Conservation (phyloP, 2,888 invertebrate species). For the Campoletis raptor region DNA sequence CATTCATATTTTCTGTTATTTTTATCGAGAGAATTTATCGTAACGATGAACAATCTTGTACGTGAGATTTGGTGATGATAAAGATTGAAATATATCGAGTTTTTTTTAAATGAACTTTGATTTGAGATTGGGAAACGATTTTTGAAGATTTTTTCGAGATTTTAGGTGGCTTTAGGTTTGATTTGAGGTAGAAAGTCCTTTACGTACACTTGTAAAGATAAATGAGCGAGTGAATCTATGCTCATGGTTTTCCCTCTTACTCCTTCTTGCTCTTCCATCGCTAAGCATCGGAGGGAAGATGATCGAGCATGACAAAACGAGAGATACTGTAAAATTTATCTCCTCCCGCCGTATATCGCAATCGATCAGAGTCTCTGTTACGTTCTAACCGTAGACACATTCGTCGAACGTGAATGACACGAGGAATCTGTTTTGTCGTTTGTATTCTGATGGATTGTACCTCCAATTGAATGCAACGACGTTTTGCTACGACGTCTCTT, state of each 20-base stretch:
- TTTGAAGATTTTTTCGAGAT: not conserved
- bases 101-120: not conserved
- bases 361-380: conserved; percentile 42
- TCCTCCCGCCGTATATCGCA: conserved; percentile 34
- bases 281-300: conserved; percentile 42
- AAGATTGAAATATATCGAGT: not conserved
- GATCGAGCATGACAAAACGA: conserved; percentile 55
- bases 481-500: not conserved
- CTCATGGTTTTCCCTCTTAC: conserved; percentile 8
- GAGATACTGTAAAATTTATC: conserved; percentile 52
- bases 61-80: not conserved
- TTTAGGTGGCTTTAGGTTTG: not conserved
- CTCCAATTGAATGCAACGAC: conserved; percentile 25
- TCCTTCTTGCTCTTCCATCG: not conserved
- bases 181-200: conserved; percentile 17
- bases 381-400: conserved; percentile 47
- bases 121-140: not conserved
- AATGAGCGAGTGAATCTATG: conserved; percentile 27
- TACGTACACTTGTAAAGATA: conserved; percentile 26
- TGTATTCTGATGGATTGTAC: conserved; percentile 39
- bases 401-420: conserved; percentile 46
- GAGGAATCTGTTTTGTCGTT: conserved; percentile 45
- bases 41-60: not conserved
- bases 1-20: not conserved
- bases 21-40: not conserved